Evolutionary conservation across 2,113 vertebrate genomes (phyloP), one percentile per base, ranked within the genome.

Genomic region (Otocyon megalotis): DNA sequence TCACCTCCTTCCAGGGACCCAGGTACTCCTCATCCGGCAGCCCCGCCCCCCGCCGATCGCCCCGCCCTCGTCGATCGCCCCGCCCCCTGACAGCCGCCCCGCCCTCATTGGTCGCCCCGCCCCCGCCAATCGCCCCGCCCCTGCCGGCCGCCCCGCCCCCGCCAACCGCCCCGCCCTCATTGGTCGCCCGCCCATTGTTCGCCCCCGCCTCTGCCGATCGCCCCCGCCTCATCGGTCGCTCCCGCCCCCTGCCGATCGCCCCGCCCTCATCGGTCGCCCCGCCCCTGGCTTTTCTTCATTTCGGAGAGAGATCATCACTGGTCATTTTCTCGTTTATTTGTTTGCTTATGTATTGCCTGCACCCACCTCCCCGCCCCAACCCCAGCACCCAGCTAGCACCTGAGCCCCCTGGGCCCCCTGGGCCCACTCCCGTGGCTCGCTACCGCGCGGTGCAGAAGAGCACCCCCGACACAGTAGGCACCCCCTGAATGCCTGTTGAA

Each of bases 251-350:
- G 8, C 24, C 58, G 32, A 32, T 67, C 16, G 1, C 16, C 3
- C 30, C 58, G 24, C 58, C 56, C 43, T 5, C 43, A 43, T 43
- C 43, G 43, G 43, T 43, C 2, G 3, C 65, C 3, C 30, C 58
- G 22, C 58, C 2, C 30, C 65, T 4, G 19, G 26, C 37, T 17
- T n/a, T 3, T 26, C 71, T 67, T 30, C 19, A 0, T 43, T 53
- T 58, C 13, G 1, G 0, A 32, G 65, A 16, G 26, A 26, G 28
- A 1, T 37, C 2, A 3, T 32, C 56, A 0, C 8, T 15, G 3
- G 53, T 22, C 81, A 24, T 53, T 87, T n/a, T 22, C 56, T 54
- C 0, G 0, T 69, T 12, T 48, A 16, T 37, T 63, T 84, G 43
- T 77, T 37, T 76, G 43, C 15, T 28, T 43, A 79, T 35, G 28